Evolutionary conservation across 2,113 vertebrate species (phyloP), one percentile per base, ranked within the genome.

Genomic region (Rutilus rutilus): DNA sequence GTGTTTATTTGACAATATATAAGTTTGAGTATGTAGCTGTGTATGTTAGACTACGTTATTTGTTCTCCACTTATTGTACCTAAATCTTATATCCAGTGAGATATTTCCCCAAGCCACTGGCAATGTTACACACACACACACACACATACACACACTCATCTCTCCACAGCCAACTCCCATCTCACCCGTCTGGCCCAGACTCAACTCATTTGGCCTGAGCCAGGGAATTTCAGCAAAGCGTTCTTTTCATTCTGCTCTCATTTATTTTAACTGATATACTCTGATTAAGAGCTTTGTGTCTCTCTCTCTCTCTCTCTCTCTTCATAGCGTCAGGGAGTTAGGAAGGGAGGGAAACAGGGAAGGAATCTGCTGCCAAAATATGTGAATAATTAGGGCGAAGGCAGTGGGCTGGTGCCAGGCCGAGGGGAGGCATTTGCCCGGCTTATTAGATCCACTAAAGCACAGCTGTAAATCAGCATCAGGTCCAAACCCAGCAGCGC

Each of bases 231-330:
- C 92, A 95, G 95, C 94, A 94, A 96, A 97, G 96, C 96, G 95
- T 94, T 95, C 91, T 96, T 97, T 97, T 97, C 96, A 97, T 97
- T 97, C 95, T 96, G 96, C 96, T 92, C 96, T 97, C 96, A 97
- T 97, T 98, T 97, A 97, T 97, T 97, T 97, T 96, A 97, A 97
- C 96, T 97, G 96, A 97, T 97, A 97, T 96, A 94, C 94, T 95
- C 96, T 97, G 97, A 98, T 97, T 97, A 97, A 96, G 95, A 96
- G 95, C 96, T 96, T 96, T 94, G 94, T 96, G 92, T 30, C 21
- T 54, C 45, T 47, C 50, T 17, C 64, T 73, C 80, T 83, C 60
- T 77, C 73, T 71, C 73, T 71, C 82, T 79, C 23, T 84, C 42
- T 57, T 39, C 14, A 95, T 95, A 96, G 96, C 27, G 5, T 50